Evolutionary conservation across 2,797 vertebrate species (phyloP).

Genomic region (Enteromius afrohamiltoni): DNA sequence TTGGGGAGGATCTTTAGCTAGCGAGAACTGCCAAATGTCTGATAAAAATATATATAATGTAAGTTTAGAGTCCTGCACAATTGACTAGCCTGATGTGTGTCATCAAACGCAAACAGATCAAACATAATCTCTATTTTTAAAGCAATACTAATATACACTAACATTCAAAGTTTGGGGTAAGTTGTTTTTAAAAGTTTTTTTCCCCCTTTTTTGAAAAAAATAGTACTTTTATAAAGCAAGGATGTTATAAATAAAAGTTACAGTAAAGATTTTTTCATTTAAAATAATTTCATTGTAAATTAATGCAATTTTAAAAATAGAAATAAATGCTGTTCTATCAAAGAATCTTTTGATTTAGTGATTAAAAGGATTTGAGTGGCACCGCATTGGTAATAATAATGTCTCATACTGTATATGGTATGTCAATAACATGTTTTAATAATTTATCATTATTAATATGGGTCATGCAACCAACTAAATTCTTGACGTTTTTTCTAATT

Average conservation of each 20-base stretch:
- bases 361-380: not conserved
- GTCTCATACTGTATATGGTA: too few species aligned
- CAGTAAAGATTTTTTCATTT: too few species aligned
- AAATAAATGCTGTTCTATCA: not conserved
- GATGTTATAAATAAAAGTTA: too few species aligned
- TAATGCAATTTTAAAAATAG: too few species aligned
- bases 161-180: not conserved
- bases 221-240: too few species aligned
- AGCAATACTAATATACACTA: not conserved
- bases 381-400: not conserved
- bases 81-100: not conserved
- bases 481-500: not conserved
- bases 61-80: not conserved
- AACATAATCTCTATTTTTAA: too few species aligned
- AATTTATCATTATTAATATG: too few species aligned
- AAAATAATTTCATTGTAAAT: too few species aligned
- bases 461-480: not conserved
- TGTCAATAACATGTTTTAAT: too few species aligned
- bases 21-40: not conserved
- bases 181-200: not conserved
- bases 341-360: not conserved
- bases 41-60: not conserved
- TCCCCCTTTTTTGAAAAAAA: not conserved
- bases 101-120: not conserved
- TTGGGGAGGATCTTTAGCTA: slow-evolving; percentile 9